Evolutionary conservation across 53 echinoderm and acorn worm species (phyloP).

Genomic region (Echinometra lucunter): DNA sequence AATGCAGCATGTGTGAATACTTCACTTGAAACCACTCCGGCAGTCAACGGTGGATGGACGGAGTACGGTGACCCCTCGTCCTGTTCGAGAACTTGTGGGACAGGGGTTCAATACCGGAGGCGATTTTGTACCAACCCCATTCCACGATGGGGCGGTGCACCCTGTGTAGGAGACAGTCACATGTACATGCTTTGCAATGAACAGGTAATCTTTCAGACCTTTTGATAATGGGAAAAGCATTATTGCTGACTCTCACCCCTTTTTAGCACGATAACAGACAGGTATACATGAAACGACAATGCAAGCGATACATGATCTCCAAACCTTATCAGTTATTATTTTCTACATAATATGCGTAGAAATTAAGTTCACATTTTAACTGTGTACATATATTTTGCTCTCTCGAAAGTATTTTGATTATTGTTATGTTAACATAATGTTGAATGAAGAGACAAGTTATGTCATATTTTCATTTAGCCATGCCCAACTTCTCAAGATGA

Average conservation of each 20-base stretch:
- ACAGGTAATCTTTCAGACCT: conserved; percentile 7
- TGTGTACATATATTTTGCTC: too few relatives aligned
- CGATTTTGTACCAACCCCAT: conserved; percentile 67
- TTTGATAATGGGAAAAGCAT: too few relatives aligned
- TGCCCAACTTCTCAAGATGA: conserved; percentile 77
- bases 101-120: conserved; percentile 62
- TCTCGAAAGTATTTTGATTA: too few relatives aligned
- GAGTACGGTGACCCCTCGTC: not conserved
- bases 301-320: too few relatives aligned
- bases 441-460: too few relatives aligned
- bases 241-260: too few relatives aligned
- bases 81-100: conserved; percentile 71
- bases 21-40: not conserved
- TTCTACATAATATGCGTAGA: too few relatives aligned
- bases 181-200: conserved; percentile 60
- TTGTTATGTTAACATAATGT: too few relatives aligned
- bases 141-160: conserved; percentile 65
- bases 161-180: conserved; percentile 70
- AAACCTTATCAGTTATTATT: too few relatives aligned
- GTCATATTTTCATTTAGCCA: conserved; percentile 26
- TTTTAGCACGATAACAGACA: too few relatives aligned
- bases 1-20: not conserved
- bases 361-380: too few relatives aligned
- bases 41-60: conserved; percentile 63
- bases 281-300: too few relatives aligned